Base-by-base conservation (phyloP, 2,888 invertebrate species). In the Drosophila meridionalis region DNA sequence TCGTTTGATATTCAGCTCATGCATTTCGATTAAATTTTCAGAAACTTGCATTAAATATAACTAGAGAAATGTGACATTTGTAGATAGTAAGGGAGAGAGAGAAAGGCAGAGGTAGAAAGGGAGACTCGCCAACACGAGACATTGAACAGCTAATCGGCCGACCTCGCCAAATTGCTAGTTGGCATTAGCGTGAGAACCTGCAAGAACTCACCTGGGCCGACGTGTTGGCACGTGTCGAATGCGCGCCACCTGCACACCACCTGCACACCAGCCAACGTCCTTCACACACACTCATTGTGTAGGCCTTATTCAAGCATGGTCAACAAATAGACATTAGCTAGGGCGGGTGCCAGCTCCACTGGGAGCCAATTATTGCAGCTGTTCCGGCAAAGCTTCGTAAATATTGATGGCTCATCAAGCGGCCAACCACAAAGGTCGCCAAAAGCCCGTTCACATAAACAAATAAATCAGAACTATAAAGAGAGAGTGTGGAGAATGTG, bases 391-490 rank as follows among this genome's bases (percentile, higher is more conserved):
- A 60, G n/a, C 26, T 47, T 50, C 47, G 59, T 73, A 55, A 74
- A 70, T 85, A 83, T 85, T 83, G 64, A 85, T 80, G 34, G 47
- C 20, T 58, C 57, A 45, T 69, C 64, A 28, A 12, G 55, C 59
- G 26, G 20, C 57, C 9, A 71, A 71, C 38, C 0, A 38, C 36
- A 11, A 7, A 42, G 45, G 4, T 2, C 47, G 40, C 42, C 56
- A 40, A 38, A 28, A 2, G 12, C 28, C 40, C 28, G 30, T 40
- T 55, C 40, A n/a, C 28, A 55, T 30, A 38, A 55, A n/a, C 40
- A 40, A 56, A 38, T 8, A 56, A 56, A 56, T 56, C 55, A 40
- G 7, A 56, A 3, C 38, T 40, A n/a, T 8, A 14, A 14, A 14
- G 20, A 8, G 6, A 14, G 47, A 28, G 28, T 14, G 28, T 7